phyloP scores from a whole-genome alignment of 2,113 vertebrate species.

The Albula glossodonta region DNA sequence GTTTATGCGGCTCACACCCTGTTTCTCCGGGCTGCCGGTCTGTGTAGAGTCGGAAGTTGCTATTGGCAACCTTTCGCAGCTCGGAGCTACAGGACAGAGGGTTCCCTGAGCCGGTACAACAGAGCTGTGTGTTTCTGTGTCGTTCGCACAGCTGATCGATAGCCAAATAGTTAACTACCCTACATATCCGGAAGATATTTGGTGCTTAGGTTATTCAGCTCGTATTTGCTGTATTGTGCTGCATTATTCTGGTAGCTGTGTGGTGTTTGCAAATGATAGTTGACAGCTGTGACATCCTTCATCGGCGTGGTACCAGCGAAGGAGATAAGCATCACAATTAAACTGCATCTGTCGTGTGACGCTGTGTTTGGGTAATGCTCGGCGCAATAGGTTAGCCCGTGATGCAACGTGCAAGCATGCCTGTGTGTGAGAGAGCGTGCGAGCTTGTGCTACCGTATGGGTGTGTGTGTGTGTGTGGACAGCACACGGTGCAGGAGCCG shows the following conservation, averaged over 20 bases:
- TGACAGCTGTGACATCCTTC: constrained; percentile 46
- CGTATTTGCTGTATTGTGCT: not conserved
- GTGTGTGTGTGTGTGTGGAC: not conserved
- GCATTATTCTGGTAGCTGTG: not conserved
- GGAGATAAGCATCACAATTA: not conserved
- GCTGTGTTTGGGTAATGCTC: constrained; percentile 21
- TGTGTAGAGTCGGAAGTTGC: constrained; percentile 48
- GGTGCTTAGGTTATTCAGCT: not conserved
- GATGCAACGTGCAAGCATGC: not conserved
- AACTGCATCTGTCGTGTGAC: not conserved
- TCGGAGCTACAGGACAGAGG: constrained; percentile 5
- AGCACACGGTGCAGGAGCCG: constrained; percentile 1
- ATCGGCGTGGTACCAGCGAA: not conserved
- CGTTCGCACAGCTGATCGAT: not conserved
- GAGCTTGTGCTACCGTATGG: not conserved
- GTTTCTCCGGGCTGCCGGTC: constrained; percentile 5
- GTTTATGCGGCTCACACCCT: not conserved
- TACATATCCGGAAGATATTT: not conserved
- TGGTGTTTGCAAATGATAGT: constrained; percentile 21
- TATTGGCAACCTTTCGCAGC: constrained; percentile 40
- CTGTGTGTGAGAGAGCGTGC: constrained; percentile 4
- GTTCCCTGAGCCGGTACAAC: not conserved
- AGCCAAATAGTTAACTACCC: not conserved
- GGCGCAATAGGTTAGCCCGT: constrained; percentile 5
- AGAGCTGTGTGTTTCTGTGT: not conserved